These are phyloP conservation scores for Glaucopsyche alexis DNA, from an alignment of 2,888 invertebrate species.

Conservation along the genomic window DNA sequence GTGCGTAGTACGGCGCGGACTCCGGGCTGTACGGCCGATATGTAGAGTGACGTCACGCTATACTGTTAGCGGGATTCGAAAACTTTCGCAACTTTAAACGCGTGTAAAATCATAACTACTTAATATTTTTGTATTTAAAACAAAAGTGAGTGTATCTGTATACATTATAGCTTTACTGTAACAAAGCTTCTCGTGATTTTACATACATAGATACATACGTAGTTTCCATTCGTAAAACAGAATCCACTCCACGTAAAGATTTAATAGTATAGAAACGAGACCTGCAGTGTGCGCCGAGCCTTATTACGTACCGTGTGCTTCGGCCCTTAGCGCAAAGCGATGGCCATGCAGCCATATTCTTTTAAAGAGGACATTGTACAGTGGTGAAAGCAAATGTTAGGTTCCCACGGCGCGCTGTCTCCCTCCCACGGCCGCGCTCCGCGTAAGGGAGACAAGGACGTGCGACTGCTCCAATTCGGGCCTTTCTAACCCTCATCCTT, in stretches of 20 bases:
- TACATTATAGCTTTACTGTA: too few relatives aligned
- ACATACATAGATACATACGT: too few relatives aligned
- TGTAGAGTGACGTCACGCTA: too few relatives aligned
- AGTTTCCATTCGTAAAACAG: too few relatives aligned
- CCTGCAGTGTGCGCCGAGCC: background rate
- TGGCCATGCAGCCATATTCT: constrained; percentile 38
- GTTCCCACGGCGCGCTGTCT: constrained; percentile 47
- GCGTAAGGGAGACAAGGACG: constrained; percentile 39
- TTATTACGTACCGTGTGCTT: constrained; percentile 14
- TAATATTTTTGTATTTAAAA: too few relatives aligned
- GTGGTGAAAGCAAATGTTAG: constrained; percentile 51
- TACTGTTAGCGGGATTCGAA: too few relatives aligned
- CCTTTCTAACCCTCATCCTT: constrained; percentile 43
- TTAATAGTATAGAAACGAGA: background rate
- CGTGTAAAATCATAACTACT: too few relatives aligned
- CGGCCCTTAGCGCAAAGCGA: constrained; percentile 31
- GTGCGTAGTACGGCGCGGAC: too few relatives aligned
- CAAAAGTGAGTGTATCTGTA: too few relatives aligned
- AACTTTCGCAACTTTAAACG: too few relatives aligned
- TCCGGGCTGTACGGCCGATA: too few relatives aligned
- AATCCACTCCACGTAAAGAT: background rate
- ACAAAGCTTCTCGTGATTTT: too few relatives aligned
- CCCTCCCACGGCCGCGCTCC: constrained; percentile 37
- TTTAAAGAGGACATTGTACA: constrained; percentile 38
- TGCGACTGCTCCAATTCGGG: constrained; percentile 40